These are phyloP conservation scores for Lepidocolaptes lacrymiger DNA, from an alignment of 2,797 vertebrate genomes.

Conservation along the genomic window DNA sequence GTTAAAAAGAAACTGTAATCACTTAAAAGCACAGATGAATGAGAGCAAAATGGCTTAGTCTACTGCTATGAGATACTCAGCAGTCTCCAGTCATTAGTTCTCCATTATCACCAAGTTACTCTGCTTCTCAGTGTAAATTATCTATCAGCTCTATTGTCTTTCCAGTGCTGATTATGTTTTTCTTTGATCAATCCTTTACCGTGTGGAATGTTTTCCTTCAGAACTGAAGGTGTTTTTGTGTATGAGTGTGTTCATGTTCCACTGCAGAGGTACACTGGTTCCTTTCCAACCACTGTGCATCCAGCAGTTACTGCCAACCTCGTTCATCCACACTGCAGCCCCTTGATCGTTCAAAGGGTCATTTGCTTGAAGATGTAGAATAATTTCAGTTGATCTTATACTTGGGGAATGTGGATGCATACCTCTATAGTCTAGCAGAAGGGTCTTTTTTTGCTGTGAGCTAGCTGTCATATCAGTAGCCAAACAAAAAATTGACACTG, in stretches of 20 bases:
- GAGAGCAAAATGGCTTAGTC: neutral
- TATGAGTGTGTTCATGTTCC: neutral
- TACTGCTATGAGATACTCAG: neutral
- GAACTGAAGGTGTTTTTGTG: neutral
- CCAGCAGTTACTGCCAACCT: neutral
- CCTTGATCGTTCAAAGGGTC: accelerated
- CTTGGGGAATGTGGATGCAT: neutral
- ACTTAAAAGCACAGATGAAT: neutral
- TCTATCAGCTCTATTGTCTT: neutral
- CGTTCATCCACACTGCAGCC: neutral
- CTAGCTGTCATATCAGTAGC: neutral
- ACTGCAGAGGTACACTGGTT: neutral
- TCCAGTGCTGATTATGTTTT: neutral
- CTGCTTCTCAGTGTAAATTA: neutral
- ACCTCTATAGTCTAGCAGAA: neutral
- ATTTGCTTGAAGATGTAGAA: neutral
- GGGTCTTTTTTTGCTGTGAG: neutral
- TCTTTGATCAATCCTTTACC: neutral
- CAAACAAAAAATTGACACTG: neutral
- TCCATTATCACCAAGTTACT: neutral
- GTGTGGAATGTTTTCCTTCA: neutral
- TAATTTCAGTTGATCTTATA: neutral
- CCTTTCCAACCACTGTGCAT: neutral
- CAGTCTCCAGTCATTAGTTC: neutral
- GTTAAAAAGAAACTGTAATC: neutral